Conservation (phyloP, 2,888 invertebrate species). For the Serripes groenlandicus region DNA sequence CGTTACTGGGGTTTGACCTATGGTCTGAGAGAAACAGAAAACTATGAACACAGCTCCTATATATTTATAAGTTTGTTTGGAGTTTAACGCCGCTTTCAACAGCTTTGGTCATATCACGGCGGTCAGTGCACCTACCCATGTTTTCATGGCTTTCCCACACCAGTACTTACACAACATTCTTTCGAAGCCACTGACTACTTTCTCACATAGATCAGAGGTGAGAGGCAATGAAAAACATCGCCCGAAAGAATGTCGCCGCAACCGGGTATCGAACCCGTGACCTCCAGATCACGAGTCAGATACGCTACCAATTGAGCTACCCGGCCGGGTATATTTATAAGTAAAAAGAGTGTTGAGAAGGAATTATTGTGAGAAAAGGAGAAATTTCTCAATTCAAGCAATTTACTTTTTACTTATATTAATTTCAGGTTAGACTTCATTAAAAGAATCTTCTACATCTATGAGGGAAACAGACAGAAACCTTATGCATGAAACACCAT, state of each 20-base stretch:
- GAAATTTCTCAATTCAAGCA: neutral
- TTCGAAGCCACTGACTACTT: neutral
- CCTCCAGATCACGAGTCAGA: neutral
- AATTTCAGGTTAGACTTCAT: too few species aligned
- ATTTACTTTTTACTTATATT: neutral
- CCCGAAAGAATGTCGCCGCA: neutral
- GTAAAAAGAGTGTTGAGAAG: too few species aligned
- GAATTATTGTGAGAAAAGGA: neutral
- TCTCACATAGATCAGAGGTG: neutral
- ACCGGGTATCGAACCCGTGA: neutral
- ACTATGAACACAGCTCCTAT: too few species aligned
- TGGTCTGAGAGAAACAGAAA: too few species aligned
- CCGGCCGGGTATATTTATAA: neutral
- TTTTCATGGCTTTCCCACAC: neutral
- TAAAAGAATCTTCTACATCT: too few species aligned
- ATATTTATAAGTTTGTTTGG: too few species aligned
- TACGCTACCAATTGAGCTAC: neutral
- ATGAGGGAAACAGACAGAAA: too few species aligned
- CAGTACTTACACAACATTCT: neutral
- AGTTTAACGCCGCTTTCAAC: neutral
- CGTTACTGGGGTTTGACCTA: too few species aligned
- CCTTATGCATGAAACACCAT: too few species aligned
- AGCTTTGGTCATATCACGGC: neutral
- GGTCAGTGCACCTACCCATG: neutral
- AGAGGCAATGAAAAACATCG: neutral